These are phyloP conservation scores for Phaethornis superciliosus DNA, from an alignment of 2,113 vertebrate genomes.

Conservation along the genomic window DNA sequence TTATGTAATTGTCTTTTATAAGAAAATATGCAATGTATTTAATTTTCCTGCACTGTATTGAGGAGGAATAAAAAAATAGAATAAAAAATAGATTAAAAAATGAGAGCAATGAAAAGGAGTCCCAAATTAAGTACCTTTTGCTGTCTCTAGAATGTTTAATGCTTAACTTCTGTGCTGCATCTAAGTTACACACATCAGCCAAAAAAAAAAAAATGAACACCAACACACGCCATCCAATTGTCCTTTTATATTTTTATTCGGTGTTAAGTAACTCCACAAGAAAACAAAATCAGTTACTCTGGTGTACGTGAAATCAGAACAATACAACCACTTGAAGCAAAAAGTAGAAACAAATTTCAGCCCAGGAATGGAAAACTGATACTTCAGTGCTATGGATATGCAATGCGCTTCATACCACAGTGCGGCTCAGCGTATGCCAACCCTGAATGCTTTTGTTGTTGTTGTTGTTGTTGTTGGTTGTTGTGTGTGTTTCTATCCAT, in stretches of 20 bases:
- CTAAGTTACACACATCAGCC: fast-evolving
- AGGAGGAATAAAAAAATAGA: not conserved
- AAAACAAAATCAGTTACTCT: conserved; percentile 96
- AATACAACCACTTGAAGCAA: conserved; percentile 87
- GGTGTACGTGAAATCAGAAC: conserved; percentile 96
- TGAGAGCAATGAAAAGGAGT: not conserved
- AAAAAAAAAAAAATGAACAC: conserved; percentile 3
- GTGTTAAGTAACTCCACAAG: conserved; percentile 99
- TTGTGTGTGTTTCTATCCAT: conserved; percentile 74
- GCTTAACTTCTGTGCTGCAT: not conserved
- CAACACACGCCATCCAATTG: conserved; percentile 7
- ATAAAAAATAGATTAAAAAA: not conserved
- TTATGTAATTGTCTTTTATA: not conserved
- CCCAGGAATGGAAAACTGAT: conserved; percentile 78
- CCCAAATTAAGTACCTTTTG: not conserved
- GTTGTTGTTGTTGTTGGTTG: not conserved
- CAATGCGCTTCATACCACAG: conserved; percentile 82
- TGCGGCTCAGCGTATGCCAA: conserved; percentile 80
- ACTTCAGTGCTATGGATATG: conserved; percentile 82
- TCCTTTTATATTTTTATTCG: conserved; percentile 89
- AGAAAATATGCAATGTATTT: not conserved
- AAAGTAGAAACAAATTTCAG: conserved; percentile 79
- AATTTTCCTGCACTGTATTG: not conserved
- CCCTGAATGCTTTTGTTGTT: conserved; percentile 72
- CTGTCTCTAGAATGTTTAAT: not conserved